Evolutionary conservation across 2,888 invertebrate species (phyloP), one percentile per base, ranked within the genome.

Genomic region (Agriopis aurantiaria): DNA sequence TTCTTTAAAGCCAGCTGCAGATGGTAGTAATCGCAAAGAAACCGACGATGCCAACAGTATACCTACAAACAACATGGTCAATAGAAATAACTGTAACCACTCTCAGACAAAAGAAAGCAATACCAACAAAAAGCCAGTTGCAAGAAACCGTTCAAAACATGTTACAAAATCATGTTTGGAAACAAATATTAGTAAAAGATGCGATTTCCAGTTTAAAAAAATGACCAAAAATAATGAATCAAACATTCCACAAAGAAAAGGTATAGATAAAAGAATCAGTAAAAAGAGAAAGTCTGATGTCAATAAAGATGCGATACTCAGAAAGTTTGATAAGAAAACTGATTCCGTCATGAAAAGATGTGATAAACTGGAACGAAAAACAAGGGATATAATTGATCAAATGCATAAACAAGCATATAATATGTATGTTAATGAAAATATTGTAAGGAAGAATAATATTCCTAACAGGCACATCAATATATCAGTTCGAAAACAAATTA

Each of bases 311-410:
- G 43, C 65, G 14, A 40, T 79, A 12, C 69, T 78, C 46, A 72
- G 64, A 41, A 80, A 78, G 68, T 85, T 85, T 73, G 65, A 79
- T 62, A 72, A 78, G 49, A 70, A 76, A 68, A 80, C 80, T 5
- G 76, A 78, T 12, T 76, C 75, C 41, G 74, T 84, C 3, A 77
- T 80, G 73, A 74, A 71, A 60, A 81, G 79, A 72, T 82, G 82
- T 70, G 69, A 81, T 5, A 48, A 78, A 40, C 63, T 83, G 65
- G 73, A 74, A 3, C 65, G 77, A 64, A 70, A 79, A 74, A 77
- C 75, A 11, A 70, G 78, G 33, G 14, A 75, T 0, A 5, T 56
- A 33, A n/a, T 80, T 3, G 56, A 63, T 61, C 45, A 75, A 68
- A 45, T 40, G 58, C 33, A 75, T 71, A 73, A 76, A 77, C 62